Conservation (phyloP, 2,113 vertebrate species). For the Herpailurus yagouaroundi region DNA sequence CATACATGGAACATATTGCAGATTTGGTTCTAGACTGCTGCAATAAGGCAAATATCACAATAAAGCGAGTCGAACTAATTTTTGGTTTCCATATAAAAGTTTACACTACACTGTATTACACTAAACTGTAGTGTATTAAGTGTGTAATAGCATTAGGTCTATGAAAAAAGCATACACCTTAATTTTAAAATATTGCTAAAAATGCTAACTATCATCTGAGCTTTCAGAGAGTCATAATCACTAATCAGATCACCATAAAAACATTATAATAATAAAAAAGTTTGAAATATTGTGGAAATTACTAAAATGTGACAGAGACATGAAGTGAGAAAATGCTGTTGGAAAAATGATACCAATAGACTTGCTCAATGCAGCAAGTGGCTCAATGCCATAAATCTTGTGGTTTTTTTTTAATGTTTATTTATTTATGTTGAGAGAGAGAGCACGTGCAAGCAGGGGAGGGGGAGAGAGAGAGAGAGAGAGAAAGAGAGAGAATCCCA, state of each 20-base stretch:
- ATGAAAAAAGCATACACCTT: not conserved
- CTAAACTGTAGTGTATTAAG: not conserved
- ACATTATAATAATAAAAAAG: not conserved
- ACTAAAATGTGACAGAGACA: not conserved
- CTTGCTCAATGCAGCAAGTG: not conserved
- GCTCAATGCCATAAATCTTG: not conserved
- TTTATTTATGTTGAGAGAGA: no score
- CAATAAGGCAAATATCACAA: not conserved
- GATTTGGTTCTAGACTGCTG: not conserved
- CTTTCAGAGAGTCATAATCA: not conserved
- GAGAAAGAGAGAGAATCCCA: no score
- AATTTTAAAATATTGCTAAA: not conserved
- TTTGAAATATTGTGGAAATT: not conserved
- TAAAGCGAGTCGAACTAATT: not conserved
- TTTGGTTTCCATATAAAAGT: not conserved
- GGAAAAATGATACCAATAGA: not conserved
- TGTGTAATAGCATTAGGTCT: not conserved
- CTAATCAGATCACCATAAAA: not conserved
- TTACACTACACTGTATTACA: not conserved
- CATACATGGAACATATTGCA: not conserved
- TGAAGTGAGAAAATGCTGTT: not conserved
- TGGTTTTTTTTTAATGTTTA: no score
- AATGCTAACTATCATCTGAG: not conserved
- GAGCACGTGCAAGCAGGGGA: no score
- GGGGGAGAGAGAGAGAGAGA: no score